Conservation (phyloP, 2,797 vertebrate species). For the Lindbergichthys nudifrons region DNA sequence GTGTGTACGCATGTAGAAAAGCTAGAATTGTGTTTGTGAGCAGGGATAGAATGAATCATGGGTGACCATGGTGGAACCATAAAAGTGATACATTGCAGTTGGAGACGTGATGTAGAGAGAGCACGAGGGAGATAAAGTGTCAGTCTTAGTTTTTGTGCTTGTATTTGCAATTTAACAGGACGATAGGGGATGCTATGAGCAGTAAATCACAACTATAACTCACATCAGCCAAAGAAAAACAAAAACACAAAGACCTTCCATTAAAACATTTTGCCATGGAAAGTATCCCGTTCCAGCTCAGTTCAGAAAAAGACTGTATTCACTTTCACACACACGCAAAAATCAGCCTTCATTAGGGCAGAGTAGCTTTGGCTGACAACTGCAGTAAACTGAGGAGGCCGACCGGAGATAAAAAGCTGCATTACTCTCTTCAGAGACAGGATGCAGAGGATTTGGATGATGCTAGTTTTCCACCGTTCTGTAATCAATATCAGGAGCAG, state of each 20-base stretch:
- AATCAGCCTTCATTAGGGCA: conserved; percentile 24
- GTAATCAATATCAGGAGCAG: conserved; percentile 61
- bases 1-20: background rate
- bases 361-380: conserved; percentile 35
- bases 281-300: conserved; percentile 10
- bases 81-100: conserved; percentile 17
- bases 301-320: conserved; percentile 16
- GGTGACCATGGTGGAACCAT: background rate
- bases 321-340: background rate
- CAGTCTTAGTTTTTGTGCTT: conserved; percentile 37
- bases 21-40: background rate
- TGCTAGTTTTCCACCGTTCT: conserved; percentile 35
- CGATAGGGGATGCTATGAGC: background rate
- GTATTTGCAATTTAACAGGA: conserved; percentile 29
- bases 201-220: conserved; percentile 7
- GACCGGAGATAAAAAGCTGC: conserved; percentile 25
- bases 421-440: conserved; percentile 8
- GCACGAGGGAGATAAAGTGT: background rate
- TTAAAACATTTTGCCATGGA: conserved; percentile 15
- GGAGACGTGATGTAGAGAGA: background rate
- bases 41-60: conserved; percentile 15
- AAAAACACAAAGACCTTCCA: background rate
- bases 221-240: conserved; percentile 3
- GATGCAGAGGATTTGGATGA: conserved; percentile 40
- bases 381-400: conserved; percentile 46